A percentile compares a stretch with the other conserved stretches of the same genome.
phyloP scores from a whole-genome alignment of 1,140 invertebrate genomes.

The Aphis gossypii region DNA sequence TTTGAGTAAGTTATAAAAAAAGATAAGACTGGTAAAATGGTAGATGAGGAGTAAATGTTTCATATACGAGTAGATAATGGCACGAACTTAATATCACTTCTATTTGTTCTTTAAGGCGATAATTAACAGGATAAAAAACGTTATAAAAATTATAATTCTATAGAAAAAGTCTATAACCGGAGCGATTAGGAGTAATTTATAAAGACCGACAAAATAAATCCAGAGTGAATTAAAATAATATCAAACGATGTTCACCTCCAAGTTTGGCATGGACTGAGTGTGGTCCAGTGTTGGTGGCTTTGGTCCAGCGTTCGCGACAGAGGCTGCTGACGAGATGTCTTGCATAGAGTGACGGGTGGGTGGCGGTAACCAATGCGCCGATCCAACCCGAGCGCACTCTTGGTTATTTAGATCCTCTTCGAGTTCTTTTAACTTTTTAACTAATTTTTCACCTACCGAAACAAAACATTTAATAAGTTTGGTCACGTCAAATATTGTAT shows the following conservation, averaged over 20 bases:
- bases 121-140: not conserved
- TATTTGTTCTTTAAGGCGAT: not conserved
- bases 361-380: constrained; percentile 45
- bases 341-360: constrained; percentile 47
- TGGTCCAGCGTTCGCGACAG: not conserved
- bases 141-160: not conserved
- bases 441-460: constrained; percentile 66
- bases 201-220: not conserved
- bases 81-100: not conserved
- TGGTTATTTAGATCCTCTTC: constrained; percentile 68
- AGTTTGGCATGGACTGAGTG: constrained; percentile 75
- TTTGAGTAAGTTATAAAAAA: not conserved
- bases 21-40: not conserved
- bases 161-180: not conserved
- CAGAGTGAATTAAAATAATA: not conserved
- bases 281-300: constrained; percentile 64
- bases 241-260: constrained; percentile 65
- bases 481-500: not conserved
- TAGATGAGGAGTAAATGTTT: not conserved
- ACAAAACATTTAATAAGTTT: not conserved
- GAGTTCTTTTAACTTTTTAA: constrained; percentile 67
- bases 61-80: not conserved
- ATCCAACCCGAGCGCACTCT: constrained; percentile 66
- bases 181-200: not conserved
- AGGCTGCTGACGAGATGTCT: constrained; percentile 28